Evolutionary conservation across 2,113 vertebrate species (phyloP).

Genomic region (Menura novaehollandiae): DNA sequence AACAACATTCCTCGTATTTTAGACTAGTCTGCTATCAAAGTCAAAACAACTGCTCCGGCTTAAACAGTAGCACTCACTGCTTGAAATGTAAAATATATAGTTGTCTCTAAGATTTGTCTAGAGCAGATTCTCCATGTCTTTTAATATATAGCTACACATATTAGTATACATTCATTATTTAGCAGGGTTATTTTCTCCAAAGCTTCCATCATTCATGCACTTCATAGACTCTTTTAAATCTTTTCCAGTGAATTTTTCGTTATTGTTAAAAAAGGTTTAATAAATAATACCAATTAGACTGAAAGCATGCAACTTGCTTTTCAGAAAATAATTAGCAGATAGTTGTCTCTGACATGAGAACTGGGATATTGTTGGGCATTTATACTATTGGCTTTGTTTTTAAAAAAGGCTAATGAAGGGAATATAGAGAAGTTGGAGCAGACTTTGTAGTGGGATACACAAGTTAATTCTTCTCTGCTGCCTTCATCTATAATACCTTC

Average conservation of each 20-base stretch:
- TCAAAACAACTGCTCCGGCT: not conserved
- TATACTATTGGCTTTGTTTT: not conserved
- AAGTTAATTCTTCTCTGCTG: not conserved
- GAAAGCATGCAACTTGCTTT: fast-evolving
- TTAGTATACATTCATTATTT: not conserved
- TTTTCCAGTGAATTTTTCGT: not conserved
- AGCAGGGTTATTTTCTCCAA: not conserved
- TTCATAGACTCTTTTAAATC: not conserved
- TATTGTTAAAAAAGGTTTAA: not conserved
- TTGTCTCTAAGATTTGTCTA: not conserved
- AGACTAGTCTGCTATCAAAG: slow-evolving; percentile 22
- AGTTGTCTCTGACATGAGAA: not conserved
- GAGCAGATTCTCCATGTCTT: not conserved
- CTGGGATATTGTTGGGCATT: not conserved
- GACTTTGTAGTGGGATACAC: not conserved
- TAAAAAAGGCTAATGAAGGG: not conserved
- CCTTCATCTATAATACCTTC: fast-evolving
- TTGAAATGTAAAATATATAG: not conserved
- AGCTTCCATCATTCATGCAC: not conserved
- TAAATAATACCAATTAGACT: not conserved
- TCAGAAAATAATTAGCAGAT: not conserved
- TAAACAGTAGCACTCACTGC: not conserved
- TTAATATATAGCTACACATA: not conserved
- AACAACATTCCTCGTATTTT: slow-evolving; percentile 67
- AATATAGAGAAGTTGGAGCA: not conserved